Percentiles rank a stretch among this genome's conserved stretches.
Conservation (phyloP, 2,113 vertebrate species). For the Clarias macrocephalus region DNA sequence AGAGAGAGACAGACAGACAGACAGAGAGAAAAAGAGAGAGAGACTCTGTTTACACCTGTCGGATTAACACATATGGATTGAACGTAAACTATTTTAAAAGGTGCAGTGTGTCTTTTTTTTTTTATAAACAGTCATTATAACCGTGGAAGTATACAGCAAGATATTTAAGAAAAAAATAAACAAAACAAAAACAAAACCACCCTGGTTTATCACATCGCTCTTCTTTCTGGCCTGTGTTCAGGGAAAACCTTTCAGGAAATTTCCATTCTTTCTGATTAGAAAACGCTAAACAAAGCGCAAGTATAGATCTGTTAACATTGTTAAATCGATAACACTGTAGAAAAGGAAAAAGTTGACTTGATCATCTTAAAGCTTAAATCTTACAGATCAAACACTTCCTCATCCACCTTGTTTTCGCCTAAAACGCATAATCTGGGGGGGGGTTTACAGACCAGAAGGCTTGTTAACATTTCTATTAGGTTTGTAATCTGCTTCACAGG, state of each 20-base stretch:
- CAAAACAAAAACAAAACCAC: not conserved
- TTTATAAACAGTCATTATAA: not conserved
- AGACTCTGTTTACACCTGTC: constrained; percentile 3
- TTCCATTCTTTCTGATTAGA: no score
- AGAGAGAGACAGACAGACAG: not conserved
- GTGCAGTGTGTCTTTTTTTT: not conserved
- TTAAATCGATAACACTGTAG: not conserved
- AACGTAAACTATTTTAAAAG: not conserved
- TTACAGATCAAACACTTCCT: not conserved
- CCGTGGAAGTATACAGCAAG: not conserved
- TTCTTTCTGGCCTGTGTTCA: not conserved
- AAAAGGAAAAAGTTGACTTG: not conserved
- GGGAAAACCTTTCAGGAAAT: not conserved
- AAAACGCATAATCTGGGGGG: not conserved
- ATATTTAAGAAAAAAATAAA: not conserved
- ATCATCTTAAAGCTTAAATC: not conserved
- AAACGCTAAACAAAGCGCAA: not conserved
- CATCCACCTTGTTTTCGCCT: not conserved
- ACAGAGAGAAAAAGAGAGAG: not conserved
- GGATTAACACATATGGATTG: not conserved
- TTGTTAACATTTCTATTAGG: not conserved
- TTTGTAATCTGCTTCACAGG: not conserved
- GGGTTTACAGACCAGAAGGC: not conserved
- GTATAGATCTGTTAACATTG: not conserved
- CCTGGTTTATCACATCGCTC: not conserved